A percentile compares a stretch with the other conserved stretches of the same genome.
Evolutionary conservation across 2,113 vertebrate genomes (phyloP).

Genomic region (Syrmaticus mikado): DNA sequence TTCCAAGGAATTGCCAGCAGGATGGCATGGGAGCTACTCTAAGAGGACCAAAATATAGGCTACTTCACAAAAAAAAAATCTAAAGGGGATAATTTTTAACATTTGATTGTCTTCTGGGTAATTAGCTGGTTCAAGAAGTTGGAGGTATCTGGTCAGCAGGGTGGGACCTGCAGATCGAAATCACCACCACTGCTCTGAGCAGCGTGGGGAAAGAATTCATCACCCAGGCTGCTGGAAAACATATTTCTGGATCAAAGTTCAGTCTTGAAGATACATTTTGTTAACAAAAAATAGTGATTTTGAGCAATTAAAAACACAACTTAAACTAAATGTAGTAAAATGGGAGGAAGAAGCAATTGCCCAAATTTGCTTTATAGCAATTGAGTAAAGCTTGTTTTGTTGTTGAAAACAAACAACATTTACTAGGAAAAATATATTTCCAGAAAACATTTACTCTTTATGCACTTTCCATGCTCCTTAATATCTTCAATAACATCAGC

Average conservation of each 20-base stretch:
- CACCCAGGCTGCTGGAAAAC: background rate
- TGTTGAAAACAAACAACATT: background rate
- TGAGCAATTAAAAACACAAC: background rate
- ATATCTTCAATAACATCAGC: too few relatives aligned
- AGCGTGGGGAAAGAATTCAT: fast-evolving
- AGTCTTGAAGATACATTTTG: background rate
- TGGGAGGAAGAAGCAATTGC: background rate
- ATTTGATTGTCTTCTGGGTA: background rate
- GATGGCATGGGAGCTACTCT: background rate
- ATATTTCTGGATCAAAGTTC: background rate
- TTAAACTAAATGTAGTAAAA: background rate
- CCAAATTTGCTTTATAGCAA: background rate
- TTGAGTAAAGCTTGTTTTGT: background rate
- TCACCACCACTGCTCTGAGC: background rate
- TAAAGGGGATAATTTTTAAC: background rate
- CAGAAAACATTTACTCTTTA: background rate
- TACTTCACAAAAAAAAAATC: background rate
- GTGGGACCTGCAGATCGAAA: background rate
- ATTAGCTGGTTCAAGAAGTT: background rate
- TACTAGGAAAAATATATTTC: background rate
- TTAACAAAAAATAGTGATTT: background rate
- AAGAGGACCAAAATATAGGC: background rate
- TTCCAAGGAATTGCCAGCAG: background rate
- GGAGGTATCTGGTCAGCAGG: background rate
- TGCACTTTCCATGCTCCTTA: too few relatives aligned